Conservation (phyloP, 2,888 invertebrate species). For the Hyposoter didymator region DNA sequence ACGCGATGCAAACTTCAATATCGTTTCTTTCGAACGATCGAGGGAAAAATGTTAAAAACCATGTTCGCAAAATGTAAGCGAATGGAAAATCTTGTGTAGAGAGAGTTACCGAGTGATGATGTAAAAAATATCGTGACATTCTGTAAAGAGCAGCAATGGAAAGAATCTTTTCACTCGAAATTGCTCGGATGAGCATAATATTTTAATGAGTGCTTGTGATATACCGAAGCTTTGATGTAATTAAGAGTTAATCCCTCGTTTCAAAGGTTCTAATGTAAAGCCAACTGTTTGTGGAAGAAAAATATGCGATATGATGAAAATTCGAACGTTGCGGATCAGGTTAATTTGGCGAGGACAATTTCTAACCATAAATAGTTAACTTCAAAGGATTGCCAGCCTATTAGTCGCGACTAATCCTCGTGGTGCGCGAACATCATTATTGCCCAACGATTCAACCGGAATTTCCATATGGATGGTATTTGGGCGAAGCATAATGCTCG, state of each 20-base stretch:
- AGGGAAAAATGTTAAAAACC: background rate
- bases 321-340: slow-evolving; percentile 3
- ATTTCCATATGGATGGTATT: slow-evolving; percentile 14
- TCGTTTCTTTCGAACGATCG: background rate
- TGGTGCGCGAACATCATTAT: background rate
- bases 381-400: slow-evolving; percentile 28
- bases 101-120: background rate
- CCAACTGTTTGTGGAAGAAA: background rate
- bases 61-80: too few species aligned
- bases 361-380: slow-evolving; percentile 9
- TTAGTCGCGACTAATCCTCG: slow-evolving; percentile 35
- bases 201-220: slow-evolving; percentile 39
- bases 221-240: background rate
- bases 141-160: background rate
- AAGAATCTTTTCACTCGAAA: slow-evolving; percentile 6
- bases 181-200: slow-evolving; percentile 35
- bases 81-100: background rate
- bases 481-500: background rate
- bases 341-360: slow-evolving; percentile 29
- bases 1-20: too few species aligned
- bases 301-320: background rate
- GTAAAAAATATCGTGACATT: background rate
- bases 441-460: slow-evolving; percentile 1
- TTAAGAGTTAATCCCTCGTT: background rate
- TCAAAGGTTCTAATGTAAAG: background rate